Percentiles rank a stretch among this genome's conserved stretches.
These are phyloP conservation scores for Pocota personata DNA, from an alignment of 2,888 invertebrate genomes.

Conservation along the genomic window DNA sequence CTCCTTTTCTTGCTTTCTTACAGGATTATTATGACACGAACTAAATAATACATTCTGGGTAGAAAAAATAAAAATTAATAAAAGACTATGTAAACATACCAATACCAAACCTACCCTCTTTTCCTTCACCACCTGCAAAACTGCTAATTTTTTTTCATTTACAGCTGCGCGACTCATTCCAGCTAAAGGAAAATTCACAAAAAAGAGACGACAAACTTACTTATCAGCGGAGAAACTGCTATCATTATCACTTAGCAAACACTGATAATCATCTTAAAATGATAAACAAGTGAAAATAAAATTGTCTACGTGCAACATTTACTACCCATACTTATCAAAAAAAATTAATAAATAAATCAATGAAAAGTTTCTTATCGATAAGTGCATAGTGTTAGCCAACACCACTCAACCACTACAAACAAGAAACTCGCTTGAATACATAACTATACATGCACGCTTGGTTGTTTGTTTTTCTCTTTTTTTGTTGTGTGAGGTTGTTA, in stretches of 20 bases:
- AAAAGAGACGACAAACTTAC: background rate
- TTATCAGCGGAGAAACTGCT: background rate
- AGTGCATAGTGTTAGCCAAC: background rate
- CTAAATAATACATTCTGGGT: background rate
- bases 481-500: background rate
- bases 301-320: background rate
- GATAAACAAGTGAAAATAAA: background rate
- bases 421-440: background rate
- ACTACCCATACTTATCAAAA: background rate
- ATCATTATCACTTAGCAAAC: background rate
- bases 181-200: background rate
- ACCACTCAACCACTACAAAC: background rate
- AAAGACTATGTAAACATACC: background rate
- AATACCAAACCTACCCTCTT: background rate
- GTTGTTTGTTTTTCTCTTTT: background rate
- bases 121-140: slow-evolving; percentile 1
- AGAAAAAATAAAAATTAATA: background rate
- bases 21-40: background rate
- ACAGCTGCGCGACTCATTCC: background rate
- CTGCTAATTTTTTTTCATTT: background rate
- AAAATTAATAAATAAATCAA: background rate
- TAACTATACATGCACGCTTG: background rate
- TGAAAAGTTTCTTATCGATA: background rate
- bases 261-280: background rate
- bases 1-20: slow-evolving; percentile 16